Evolutionary conservation across 2,797 vertebrate species (phyloP), one percentile per base, ranked within the genome.

Genomic region (Thaleichthys pacificus): DNA sequence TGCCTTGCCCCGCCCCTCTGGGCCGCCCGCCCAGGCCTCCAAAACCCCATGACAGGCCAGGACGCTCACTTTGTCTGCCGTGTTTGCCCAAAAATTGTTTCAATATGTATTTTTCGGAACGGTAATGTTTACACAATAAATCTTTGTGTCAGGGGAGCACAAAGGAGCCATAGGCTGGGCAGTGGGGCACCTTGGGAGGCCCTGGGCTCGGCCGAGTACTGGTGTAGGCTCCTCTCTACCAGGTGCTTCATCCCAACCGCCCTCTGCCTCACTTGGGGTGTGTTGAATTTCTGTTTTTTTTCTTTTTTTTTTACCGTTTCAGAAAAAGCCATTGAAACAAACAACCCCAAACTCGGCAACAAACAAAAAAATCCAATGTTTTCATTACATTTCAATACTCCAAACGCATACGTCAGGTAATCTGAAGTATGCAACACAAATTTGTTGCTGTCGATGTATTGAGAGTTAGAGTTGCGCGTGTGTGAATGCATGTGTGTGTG

Each of bases 101-200:
- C 87, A 91, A 92, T 93, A 93, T 93, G 91, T 91, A 84, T 90
- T 87, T 83, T 79, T 87, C 88, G 85, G 85, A 91, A 87, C 17
- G 87, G 89, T 89, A 77, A 87, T 92, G 91, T 93, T 93, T 92
- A 87, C 89, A 83, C 79, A 82, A 93, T 92, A 91, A 89, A 92
- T 93, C 91, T 92, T 91, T 80, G 81, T 91, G 90, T 91, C 90
- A 93, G 80, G 62, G 79, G 81, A 89, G 86, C 67, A 91, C 89
- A 91, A 91, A 90, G 80, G 76, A 80, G 71, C 79, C 85, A 82
- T 84, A 89, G 90, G 88, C 87, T 22, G n/a, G 26, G 32, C 8
- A 63, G 60, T 1, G 17, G 12, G 72, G 72, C 84, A 87, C 85
- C 79, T 83, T 89, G 88, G 89, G 38, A 42, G 38, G 38, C 38